These are phyloP conservation scores for Aurelia aurita DNA, from an alignment of 30 jellyfish, hydroid and myxozoan species.

Conservation along the genomic window DNA sequence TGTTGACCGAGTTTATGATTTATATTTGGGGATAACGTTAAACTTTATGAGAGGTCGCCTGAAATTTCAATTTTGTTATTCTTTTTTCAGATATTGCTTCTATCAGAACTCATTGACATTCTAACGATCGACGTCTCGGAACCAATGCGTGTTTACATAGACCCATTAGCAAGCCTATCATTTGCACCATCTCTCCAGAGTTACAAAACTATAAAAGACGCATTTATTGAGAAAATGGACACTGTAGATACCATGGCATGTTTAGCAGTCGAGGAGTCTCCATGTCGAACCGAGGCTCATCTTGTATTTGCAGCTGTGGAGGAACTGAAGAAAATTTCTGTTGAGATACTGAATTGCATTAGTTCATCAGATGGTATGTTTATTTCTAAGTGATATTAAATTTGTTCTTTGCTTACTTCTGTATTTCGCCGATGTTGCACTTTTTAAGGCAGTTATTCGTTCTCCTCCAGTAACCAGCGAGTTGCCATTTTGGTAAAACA, in stretches of 20 bases:
- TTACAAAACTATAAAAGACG: conserved; percentile 29
- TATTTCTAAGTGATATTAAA: no score
- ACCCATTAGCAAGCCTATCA: conserved; percentile 62
- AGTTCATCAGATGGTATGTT: neutral
- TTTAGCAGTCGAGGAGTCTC: conserved; percentile 60
- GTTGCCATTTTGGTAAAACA: no score
- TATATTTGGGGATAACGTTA: no score
- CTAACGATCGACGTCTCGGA: conserved; percentile 47
- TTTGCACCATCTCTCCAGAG: conserved; percentile 57
- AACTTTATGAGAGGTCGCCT: no score
- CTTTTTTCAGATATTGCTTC: conserved; percentile 10
- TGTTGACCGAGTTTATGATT: no score
- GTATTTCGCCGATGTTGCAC: no score
- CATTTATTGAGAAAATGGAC: conserved; percentile 52
- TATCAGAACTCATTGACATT: conserved; percentile 40
- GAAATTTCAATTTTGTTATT: neutral
- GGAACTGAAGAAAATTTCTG: conserved; percentile 36
- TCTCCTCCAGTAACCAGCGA: no score
- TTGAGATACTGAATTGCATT: conserved; percentile 7
- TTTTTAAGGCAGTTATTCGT: no score
- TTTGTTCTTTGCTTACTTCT: no score
- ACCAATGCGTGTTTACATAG: conserved; percentile 61
- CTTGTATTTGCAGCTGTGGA: conserved; percentile 54
- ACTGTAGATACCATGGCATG: conserved; percentile 65
- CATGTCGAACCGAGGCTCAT: conserved; percentile 43